Conservation (phyloP, 2,888 invertebrate genomes). For the Psococerastis gibbosa region DNA sequence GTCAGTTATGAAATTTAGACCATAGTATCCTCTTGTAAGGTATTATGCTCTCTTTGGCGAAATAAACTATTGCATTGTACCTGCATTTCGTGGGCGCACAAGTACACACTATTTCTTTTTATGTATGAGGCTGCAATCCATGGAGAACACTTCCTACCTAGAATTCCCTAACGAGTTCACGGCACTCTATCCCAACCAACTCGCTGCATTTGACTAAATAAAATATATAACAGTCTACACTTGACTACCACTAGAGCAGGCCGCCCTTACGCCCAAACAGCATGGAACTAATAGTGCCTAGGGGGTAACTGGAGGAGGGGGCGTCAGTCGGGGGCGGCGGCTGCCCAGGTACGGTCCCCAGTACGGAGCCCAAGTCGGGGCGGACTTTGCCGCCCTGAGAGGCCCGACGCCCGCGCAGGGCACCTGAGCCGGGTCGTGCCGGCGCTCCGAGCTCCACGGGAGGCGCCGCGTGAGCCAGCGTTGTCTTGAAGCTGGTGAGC, state of each 20-base stretch:
- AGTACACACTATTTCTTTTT: too few relatives aligned
- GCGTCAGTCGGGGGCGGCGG: slow-evolving; percentile 19
- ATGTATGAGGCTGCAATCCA: too few relatives aligned
- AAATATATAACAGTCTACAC: too few relatives aligned
- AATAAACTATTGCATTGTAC: too few relatives aligned
- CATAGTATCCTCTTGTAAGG: too few relatives aligned
- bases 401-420: slow-evolving; percentile 4
- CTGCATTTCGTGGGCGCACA: too few relatives aligned
- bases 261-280: slow-evolving; percentile 75
- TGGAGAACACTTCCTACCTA: too few relatives aligned
- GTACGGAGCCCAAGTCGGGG: slow-evolving; percentile 23
- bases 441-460: slow-evolving; percentile 21
- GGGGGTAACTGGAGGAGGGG: slow-evolving; percentile 20
- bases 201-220: too few relatives aligned
- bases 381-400: slow-evolving; percentile 17
- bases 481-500: slow-evolving; percentile 47
- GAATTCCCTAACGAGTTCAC: too few relatives aligned
- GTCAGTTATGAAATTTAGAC: too few relatives aligned
- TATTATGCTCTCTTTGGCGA: too few relatives aligned
- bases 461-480: slow-evolving; percentile 23
- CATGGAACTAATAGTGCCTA: slow-evolving; percentile 60
- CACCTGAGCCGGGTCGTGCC: slow-evolving; percentile 21
- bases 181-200: too few relatives aligned
- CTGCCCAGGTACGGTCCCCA: slow-evolving; percentile 16
- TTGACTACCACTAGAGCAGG: slow-evolving; percentile 45